Evolutionary conservation across 2,113 vertebrate species (phyloP), one percentile per base, ranked within the genome.

Genomic region (Plecotus auritus): DNA sequence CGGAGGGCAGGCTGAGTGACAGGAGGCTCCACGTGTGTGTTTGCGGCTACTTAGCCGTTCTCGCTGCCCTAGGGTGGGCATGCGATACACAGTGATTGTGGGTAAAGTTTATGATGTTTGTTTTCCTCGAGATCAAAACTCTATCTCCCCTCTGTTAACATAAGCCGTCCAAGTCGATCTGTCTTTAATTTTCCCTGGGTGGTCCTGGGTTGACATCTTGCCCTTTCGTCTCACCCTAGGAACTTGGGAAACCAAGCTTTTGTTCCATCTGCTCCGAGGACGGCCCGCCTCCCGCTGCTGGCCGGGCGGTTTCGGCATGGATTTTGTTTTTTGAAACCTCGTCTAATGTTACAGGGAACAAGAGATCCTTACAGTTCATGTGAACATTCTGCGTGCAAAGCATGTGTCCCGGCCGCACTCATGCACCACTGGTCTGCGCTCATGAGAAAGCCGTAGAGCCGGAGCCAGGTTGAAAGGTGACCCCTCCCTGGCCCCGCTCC

Each of bases 171-270:
- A 74, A 42, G 92, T 17, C 7, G 66, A 72, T 97, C 91, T 95
- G 95, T 86, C 73, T 93, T 94, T 93, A 82, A 96, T 97, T 96
- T 97, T 93, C 95, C 70, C 69, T 96, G 96, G 97, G 95, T 97
- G 95, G 97, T 97, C 97, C 56, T 9, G 81, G 42, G 67, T n/a
- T 96, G 93, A 97, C 95, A 88, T 90, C 76, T 49, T 90, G 90
- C 95, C 96, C 93, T 95, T 85, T 54, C 59, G 83, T 91, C 67
- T 93, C 84, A 40, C 78, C 35, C 17, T 72, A 91, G 89, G 89
- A 96, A 94, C 94, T 82, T 16, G 78, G 95, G 95, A 97, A 95
- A 82, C 80, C 83, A 76, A 90, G 94, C 91, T 84, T 96, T 56
- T 45, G 20, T 77, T 85, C 88, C 74, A 32, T 95, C 82, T 91